These are phyloP conservation scores for Amphiprion ocellaris DNA, from an alignment of 2,113 vertebrate species.

Conservation along the genomic window DNA sequence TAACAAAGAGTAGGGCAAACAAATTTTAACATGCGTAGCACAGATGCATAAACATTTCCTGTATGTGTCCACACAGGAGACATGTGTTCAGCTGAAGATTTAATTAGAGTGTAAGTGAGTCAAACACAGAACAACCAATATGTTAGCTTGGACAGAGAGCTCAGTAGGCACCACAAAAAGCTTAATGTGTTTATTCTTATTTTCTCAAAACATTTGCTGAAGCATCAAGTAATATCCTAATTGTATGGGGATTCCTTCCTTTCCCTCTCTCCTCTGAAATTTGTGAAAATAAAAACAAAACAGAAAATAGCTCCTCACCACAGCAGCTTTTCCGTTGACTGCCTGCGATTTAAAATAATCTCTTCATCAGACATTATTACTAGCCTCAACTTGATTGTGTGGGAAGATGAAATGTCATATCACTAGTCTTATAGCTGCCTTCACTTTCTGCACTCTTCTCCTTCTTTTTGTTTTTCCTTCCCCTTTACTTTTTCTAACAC, in stretches of 20 bases:
- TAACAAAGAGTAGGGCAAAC: neutral
- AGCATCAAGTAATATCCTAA: conserved; percentile 6
- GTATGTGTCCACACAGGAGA: conserved; percentile 3
- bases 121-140: conserved; percentile 1
- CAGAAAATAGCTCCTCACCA: neutral
- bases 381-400: conserved; percentile 32
- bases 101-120: conserved; percentile 2
- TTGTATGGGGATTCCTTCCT: conserved; percentile 16
- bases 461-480: neutral
- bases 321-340: neutral
- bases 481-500: neutral
- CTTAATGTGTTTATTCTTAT: neutral
- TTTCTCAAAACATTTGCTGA: conserved; percentile 9
- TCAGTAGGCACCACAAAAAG: neutral
- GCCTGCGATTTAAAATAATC: conserved; percentile 20
- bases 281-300: conserved; percentile 1
- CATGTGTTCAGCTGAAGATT: neutral
- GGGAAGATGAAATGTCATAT: conserved; percentile 46
- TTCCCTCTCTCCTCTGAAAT: neutral
- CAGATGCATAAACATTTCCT: neutral
- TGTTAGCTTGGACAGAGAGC: neutral
- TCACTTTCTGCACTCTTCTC: conserved; percentile 2
- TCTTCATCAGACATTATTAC: conserved; percentile 37
- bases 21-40: neutral
- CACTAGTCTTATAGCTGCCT: conserved; percentile 32